Evolutionary conservation across 2,888 invertebrate genomes (phyloP).

Genomic region (Stenolophus ochropezus): DNA sequence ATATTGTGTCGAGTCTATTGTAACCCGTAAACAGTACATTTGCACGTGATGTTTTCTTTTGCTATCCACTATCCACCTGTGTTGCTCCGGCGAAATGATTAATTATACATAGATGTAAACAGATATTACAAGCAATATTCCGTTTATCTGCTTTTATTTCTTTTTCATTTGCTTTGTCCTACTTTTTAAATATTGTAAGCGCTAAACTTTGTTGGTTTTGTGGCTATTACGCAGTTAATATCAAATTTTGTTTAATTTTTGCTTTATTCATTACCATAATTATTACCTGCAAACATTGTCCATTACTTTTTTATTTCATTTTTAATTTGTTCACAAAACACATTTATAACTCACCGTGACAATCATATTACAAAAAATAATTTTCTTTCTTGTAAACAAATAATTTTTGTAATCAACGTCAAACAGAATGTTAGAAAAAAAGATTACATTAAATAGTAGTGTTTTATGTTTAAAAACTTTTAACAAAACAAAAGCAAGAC

Average conservation of each 20-base stretch:
- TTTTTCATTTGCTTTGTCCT: constrained; percentile 5
- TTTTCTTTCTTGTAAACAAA: no score
- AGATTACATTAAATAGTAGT: no score
- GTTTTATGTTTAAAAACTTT: no score
- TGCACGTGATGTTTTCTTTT: not conserved
- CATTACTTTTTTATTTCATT: not conserved
- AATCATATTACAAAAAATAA: no score
- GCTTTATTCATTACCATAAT: not conserved
- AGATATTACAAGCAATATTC: constrained; percentile 5
- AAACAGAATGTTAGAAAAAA: no score
- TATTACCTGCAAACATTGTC: not conserved
- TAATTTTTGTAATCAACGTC: no score
- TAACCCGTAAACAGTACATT: not conserved
- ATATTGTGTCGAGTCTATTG: not conserved
- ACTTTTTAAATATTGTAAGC: not conserved
- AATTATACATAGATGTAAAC: constrained; percentile 27
- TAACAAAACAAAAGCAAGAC: no score
- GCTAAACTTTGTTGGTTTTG: not conserved
- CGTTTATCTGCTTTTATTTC: constrained; percentile 15
- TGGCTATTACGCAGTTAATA: not conserved
- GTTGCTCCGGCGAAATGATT: no score
- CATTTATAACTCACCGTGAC: no score
- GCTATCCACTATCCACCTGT: no score
- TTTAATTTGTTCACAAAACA: no score
- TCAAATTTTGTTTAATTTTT: not conserved